phyloP scores from a whole-genome alignment of 1,140 invertebrate genomes.

The Lineus longissimus region DNA sequence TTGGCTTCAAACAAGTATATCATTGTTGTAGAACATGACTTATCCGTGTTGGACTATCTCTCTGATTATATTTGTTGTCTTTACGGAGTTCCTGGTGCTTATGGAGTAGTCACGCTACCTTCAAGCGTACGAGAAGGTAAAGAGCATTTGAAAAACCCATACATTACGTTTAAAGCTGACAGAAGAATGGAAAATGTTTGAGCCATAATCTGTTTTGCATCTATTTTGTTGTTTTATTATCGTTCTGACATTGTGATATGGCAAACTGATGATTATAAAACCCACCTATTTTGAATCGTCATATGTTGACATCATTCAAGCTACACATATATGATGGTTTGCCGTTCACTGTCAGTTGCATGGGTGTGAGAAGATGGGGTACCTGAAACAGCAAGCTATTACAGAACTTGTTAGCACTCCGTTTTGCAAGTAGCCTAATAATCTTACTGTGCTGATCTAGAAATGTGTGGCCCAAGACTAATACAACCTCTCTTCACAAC shows the following conservation, averaged over 20 bases:
- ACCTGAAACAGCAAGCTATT: too few relatives aligned
- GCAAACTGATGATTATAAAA: too few relatives aligned
- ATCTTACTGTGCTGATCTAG: too few relatives aligned
- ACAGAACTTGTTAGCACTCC: too few relatives aligned
- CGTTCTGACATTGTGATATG: not conserved
- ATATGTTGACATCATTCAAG: too few relatives aligned
- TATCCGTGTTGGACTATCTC: conserved; percentile 97
- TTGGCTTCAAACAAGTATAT: conserved; percentile 95
- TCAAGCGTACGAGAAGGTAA: conserved; percentile 95
- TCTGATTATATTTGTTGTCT: conserved; percentile 99
- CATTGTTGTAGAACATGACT: conserved; percentile 98
- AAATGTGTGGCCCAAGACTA: too few relatives aligned
- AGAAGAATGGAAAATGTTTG: conserved; percentile 9
- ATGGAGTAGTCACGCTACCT: conserved; percentile 99
- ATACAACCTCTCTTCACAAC: too few relatives aligned
- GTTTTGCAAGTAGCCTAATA: too few relatives aligned
- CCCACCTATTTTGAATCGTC: too few relatives aligned
- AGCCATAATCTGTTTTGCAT: not conserved
- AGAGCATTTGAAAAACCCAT: conserved; percentile 19
- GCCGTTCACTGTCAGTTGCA: too few relatives aligned
- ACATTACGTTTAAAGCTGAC: conserved; percentile 9
- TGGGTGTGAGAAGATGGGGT: too few relatives aligned
- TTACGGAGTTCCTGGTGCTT: conserved; percentile 96
- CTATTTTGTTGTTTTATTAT: not conserved
- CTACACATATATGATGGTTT: too few relatives aligned